Evolutionary conservation across 2,113 vertebrate species (phyloP), one percentile per base, ranked within the genome.

Genomic region (Bujurquina vittata): DNA sequence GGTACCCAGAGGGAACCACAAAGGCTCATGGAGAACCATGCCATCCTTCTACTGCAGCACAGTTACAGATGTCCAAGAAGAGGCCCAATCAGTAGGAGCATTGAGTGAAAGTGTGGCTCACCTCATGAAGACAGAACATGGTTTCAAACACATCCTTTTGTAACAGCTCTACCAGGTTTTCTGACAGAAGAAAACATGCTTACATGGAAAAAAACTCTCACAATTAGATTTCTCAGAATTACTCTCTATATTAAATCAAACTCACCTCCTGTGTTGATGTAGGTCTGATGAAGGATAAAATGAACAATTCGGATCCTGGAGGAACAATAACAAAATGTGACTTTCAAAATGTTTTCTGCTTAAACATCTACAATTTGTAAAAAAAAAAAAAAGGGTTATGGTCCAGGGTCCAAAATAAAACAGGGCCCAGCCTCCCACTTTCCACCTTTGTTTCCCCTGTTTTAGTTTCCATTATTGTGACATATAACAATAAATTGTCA

Each of bases 51-150:
- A 2, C 43, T 46, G 43, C 43, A 40, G 10, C 40, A 40, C 40
- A 40, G 8, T 40, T 12, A 40, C 11, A 10, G 10, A 40, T 40
- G 63, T 29, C 63, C 0, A 4, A 49, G 63, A 31, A 52, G 43
- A 72, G 10, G 3, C 10, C 2, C 2, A 20, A 26, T 52, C 12
- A 7, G 29, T 23, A 52, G 43, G 9, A 52, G 65, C 31, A 57
- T 9, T 37, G 7, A 26, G n/a, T 23, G 3, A 60, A 12, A 31
- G 8, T 10, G 75, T 61, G 22, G 1, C 94, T 96, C 90, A 99
- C 97, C 95, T 97, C 89, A 35, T 99, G 98, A 74, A 98, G 95
- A 35, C 97, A 96, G 84, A 99, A 99, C 1, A 73, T 89, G 2
- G 95, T 69, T 93, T 97, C 95, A 79, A 99, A 99, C 57, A 97